Percentiles rank a stretch among this genome's conserved stretches.
Conservation (phyloP, 2,888 invertebrate genomes). For the Lutraria lutraria region DNA sequence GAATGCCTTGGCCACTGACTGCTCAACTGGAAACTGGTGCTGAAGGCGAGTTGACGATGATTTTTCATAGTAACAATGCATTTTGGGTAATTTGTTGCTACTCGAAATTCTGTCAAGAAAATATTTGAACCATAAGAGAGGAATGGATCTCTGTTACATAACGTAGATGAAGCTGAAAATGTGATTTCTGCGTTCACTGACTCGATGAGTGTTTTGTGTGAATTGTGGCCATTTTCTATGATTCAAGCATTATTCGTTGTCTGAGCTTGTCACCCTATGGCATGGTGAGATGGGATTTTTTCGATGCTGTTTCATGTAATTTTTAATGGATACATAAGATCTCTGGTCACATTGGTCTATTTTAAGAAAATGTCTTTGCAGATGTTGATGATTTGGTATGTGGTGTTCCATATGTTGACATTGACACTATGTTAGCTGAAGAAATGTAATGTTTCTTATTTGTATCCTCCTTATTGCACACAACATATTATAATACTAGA, state of each 20-base stretch:
- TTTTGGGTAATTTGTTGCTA: conserved; percentile 53
- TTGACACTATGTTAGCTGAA: not conserved
- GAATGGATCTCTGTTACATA: conserved; percentile 57
- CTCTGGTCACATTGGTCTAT: not conserved
- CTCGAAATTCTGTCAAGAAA: conserved; percentile 47
- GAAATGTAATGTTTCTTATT: not conserved
- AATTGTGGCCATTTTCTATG: conserved; percentile 23
- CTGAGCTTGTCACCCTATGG: not conserved
- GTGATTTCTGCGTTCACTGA: conserved; percentile 61
- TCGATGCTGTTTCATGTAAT: not conserved
- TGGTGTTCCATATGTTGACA: not conserved
- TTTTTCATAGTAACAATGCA: conserved; percentile 46
- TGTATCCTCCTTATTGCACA: no score
- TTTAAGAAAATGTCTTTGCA: not conserved
- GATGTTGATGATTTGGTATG: not conserved
- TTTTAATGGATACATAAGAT: not conserved
- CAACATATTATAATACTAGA: no score
- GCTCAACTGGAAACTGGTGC: conserved; percentile 18
- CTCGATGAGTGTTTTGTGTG: conserved; percentile 45
- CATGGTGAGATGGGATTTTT: not conserved
- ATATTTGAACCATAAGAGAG: conserved; percentile 35
- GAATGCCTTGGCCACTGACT: conserved; percentile 46
- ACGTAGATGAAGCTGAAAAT: conserved; percentile 63
- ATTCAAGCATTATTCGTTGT: not conserved
- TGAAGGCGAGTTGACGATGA: conserved; percentile 23